These are phyloP conservation scores for Drosophila sproati DNA, from an alignment of 1,140 invertebrate species.

Conservation along the genomic window DNA sequence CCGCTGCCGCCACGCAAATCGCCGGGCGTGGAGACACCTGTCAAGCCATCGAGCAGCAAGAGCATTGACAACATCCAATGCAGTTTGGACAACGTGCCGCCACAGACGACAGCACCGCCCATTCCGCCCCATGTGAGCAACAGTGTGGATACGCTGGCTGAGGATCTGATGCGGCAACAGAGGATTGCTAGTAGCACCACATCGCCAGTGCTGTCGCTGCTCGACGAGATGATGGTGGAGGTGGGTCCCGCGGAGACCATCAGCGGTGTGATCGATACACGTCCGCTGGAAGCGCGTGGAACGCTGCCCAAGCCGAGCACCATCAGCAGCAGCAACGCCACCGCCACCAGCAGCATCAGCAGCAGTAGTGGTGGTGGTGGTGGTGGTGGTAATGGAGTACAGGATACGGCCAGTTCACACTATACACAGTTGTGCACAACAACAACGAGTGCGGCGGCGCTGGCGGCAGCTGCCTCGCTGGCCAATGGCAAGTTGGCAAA, in stretches of 20 bases:
- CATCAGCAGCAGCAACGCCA: conserved; percentile 10
- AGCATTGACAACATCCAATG: conserved; percentile 76
- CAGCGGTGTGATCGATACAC: conserved; percentile 88
- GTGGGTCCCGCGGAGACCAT: conserved; percentile 89
- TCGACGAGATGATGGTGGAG: conserved; percentile 85
- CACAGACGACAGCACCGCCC: conserved; percentile 81
- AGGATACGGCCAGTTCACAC: conserved; percentile 64
- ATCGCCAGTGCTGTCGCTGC: conserved; percentile 67
- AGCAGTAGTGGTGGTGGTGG: conserved; percentile 3
- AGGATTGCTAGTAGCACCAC: conserved; percentile 63
- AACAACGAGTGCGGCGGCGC: conserved; percentile 54
- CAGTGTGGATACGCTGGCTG: conserved; percentile 69
- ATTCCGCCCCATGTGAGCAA: conserved; percentile 78
- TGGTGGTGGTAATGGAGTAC: background rate
- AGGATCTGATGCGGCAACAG: conserved; percentile 74
- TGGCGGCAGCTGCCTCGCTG: conserved; percentile 43
- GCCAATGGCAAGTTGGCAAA: conserved; percentile 62
- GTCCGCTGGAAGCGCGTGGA: conserved; percentile 83
- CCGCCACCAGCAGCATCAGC: background rate
- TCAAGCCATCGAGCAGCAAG: conserved; percentile 65
- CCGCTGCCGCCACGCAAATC: conserved; percentile 88
- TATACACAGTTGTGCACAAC: conserved; percentile 78
- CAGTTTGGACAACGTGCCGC: conserved; percentile 79
- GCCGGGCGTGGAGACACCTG: conserved; percentile 85
- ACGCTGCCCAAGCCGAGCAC: conserved; percentile 32